Evolutionary conservation across 2,888 invertebrate species (phyloP).

Genomic region (Mythimna lalbum): DNA sequence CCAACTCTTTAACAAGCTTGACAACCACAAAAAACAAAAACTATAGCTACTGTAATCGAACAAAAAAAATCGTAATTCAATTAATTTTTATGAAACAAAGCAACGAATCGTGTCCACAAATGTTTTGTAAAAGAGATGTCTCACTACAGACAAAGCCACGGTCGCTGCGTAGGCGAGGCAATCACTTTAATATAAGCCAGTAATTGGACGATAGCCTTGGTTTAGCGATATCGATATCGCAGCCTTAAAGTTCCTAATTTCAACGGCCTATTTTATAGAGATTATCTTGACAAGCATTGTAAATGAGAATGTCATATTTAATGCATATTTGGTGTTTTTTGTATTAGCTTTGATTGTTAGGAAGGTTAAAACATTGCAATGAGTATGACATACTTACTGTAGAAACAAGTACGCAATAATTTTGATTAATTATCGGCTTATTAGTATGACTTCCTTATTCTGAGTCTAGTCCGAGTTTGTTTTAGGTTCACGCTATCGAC

Average conservation of each 20-base stretch:
- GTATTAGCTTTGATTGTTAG: constrained; percentile 2
- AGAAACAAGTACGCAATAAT: constrained; percentile 16
- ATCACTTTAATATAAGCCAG: constrained; percentile 59
- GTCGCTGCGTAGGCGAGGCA: constrained; percentile 67
- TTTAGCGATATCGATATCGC: constrained; percentile 51
- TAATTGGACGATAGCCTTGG: constrained; percentile 67
- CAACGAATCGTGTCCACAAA: constrained; percentile 7
- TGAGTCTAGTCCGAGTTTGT: background rate
- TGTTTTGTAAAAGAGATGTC: constrained; percentile 66
- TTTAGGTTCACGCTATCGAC: too few relatives aligned
- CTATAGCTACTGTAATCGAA: background rate
- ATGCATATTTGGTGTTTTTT: constrained; percentile 51
- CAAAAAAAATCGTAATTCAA: constrained; percentile 12
- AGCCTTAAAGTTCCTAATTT: constrained; percentile 58
- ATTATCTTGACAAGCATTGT: constrained; percentile 60
- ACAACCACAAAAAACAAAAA: background rate
- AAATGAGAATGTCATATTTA: constrained; percentile 54
- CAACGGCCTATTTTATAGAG: constrained; percentile 50
- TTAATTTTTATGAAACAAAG: constrained; percentile 29
- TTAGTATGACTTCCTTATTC: constrained; percentile 22
- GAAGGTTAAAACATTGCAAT: constrained; percentile 26
- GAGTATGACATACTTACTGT: background rate
- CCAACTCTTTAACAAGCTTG: constrained; percentile 2
- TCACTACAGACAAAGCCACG: constrained; percentile 71
- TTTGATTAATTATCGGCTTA: constrained; percentile 34